These are phyloP conservation scores for Anoura caudifer DNA, from an alignment of 2,113 vertebrate genomes.

Conservation along the genomic window DNA sequence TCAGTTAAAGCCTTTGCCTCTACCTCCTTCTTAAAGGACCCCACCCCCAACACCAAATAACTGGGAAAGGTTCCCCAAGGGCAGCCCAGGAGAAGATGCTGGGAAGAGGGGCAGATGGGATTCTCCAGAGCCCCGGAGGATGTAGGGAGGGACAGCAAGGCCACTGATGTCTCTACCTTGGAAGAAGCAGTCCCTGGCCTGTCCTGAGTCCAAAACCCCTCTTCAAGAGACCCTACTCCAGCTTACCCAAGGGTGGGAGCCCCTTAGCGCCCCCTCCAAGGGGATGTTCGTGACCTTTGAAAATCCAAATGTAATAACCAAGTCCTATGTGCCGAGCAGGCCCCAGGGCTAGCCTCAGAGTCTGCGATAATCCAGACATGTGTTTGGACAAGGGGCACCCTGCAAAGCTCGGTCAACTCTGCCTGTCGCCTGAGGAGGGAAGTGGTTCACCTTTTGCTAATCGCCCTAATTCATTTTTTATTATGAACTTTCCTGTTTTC, in stretches of 20 bases:
- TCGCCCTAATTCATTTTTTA: constrained; percentile 81
- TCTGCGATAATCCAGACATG: constrained; percentile 77
- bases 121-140: neutral
- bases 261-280: constrained; percentile 14
- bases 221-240: neutral
- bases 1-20: neutral
- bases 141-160: neutral
- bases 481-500: constrained; percentile 75
- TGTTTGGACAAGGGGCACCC: constrained; percentile 88
- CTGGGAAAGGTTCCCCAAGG: neutral
- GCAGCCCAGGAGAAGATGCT: neutral
- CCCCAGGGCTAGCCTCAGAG: constrained; percentile 67
- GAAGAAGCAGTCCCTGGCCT: neutral
- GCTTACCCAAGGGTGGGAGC: neutral
- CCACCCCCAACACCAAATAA: no score
- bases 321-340: neutral
- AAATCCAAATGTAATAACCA: constrained; percentile 55
- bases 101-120: neutral
- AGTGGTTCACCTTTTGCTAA: constrained; percentile 77
- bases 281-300: constrained; percentile 63
- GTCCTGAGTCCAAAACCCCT: neutral
- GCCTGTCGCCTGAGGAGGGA: constrained; percentile 82
- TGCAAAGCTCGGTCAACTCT: constrained; percentile 87
- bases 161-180: neutral
- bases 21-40: neutral